Evolutionary conservation across 2,113 vertebrate genomes (phyloP), one percentile per base, ranked within the genome.

Genomic region (Ursus arctos): DNA sequence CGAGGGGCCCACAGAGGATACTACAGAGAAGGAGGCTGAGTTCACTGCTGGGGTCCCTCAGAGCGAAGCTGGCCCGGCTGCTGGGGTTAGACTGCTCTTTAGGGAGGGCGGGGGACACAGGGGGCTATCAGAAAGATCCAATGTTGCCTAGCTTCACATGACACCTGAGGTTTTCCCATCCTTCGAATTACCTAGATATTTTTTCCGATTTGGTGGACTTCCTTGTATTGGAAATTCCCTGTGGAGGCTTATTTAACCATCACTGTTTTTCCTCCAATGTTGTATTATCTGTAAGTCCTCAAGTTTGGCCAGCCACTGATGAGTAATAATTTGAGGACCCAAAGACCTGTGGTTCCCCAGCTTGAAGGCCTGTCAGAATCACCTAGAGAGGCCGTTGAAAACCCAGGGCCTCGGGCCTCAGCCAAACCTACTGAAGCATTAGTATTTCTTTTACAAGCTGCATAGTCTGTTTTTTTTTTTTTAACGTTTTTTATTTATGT

Each of bases 121-220:
- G 31, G 33, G 31, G n/a, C 28, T 69, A 36, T 40, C 26, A 47
- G 13, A 81, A 77, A 65, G 36, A 69, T 43, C 14, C 14, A 43
- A 19, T 7, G 43, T 43, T 53, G 65, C 40, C 79, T 61, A 1
- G 14, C 36, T 79, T 63, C 53, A 16, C 9, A 14, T 12, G 16
- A 49, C 18, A 13, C 55, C 61, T 7, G 26, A 31, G 51, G 26
- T 15, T 65, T 83, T 16, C 59, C n/a, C 19, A 11, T 31, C 40
- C 19, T 72, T 71, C 7, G 26, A 67, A 21, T 76, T 28, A 55
- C 24, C 43, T 87, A 63, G 21, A n/a, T 47, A 13, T 55, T 31
- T 88, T 94, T 67, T 67, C 65, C 90, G 87, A 24, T 33, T 22
- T 93, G 71, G 13, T 8, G 31, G 31, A 63, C 47, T 93, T 90